Conservation (phyloP, 2,797 vertebrate genomes). For the Muraenolepis orangiensis region DNA sequence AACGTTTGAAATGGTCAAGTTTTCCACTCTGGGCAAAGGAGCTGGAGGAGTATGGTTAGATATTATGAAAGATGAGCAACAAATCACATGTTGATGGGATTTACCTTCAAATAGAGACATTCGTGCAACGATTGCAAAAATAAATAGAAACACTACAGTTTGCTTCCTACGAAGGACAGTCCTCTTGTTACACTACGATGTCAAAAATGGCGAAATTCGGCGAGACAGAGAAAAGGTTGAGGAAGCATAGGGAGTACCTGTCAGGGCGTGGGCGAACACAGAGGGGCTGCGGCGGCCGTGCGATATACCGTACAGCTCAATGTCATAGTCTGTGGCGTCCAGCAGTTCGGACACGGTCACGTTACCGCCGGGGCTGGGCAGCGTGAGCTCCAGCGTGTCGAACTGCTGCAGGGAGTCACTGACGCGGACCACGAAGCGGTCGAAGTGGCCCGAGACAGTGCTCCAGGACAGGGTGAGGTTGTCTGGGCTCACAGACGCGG, state of each 20-base stretch:
- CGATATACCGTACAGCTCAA: slow-evolving; percentile 80
- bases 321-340: slow-evolving; percentile 80
- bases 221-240: slow-evolving; percentile 18
- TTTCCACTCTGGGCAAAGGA: slow-evolving; percentile 91
- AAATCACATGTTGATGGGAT: slow-evolving; percentile 61
- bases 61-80: slow-evolving; percentile 29
- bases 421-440: slow-evolving; percentile 78
- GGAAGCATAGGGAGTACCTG: slow-evolving; percentile 79
- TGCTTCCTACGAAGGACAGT: not conserved
- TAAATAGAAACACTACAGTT: not conserved
- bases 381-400: slow-evolving; percentile 75
- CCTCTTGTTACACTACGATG: too few relatives aligned
- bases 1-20: slow-evolving; percentile 87
- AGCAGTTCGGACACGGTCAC: slow-evolving; percentile 75
- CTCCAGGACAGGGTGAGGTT: slow-evolving; percentile 87
- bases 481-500: slow-evolving; percentile 77
- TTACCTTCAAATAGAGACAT: slow-evolving; percentile 25
- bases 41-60: slow-evolving; percentile 71
- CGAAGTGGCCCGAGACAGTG: slow-evolving; percentile 77
- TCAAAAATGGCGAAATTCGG: too few relatives aligned
- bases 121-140: slow-evolving; percentile 69
- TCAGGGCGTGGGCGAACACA: slow-evolving; percentile 77
- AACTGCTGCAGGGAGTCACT: slow-evolving; percentile 70
- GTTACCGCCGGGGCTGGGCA: slow-evolving; percentile 70
- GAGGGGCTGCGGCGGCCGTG: slow-evolving; percentile 74